A percentile compares a stretch with the other conserved stretches of the same genome.
phyloP scores from a whole-genome alignment of 2,888 invertebrate species.

The Xanthorhoe spadicearia region DNA sequence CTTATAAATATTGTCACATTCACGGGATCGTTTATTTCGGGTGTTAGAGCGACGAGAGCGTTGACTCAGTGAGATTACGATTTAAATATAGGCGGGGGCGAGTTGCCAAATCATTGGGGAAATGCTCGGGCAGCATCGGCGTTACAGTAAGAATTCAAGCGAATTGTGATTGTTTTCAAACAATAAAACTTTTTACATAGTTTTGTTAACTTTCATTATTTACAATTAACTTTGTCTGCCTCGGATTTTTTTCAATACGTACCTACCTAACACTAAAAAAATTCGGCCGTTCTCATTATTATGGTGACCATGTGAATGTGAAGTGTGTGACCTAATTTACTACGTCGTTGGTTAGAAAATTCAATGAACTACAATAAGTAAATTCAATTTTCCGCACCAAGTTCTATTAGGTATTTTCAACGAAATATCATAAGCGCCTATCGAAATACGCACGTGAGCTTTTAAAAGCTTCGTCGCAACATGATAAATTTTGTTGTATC shows the following conservation, averaged over 20 bases:
- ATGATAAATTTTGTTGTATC: background rate
- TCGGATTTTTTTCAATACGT: constrained; percentile 10
- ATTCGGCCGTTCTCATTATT: too few relatives aligned
- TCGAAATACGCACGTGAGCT: background rate
- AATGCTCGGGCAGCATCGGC: constrained; percentile 60
- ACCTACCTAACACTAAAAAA: background rate
- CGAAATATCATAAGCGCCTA: background rate
- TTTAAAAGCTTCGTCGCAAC: background rate
- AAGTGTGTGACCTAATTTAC: too few relatives aligned
- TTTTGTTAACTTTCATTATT: constrained; percentile 34
- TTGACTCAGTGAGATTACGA: constrained; percentile 83
- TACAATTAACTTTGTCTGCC: constrained; percentile 25
- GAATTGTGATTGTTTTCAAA: constrained; percentile 64
- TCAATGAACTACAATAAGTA: too few relatives aligned
- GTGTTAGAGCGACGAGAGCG: constrained; percentile 76
- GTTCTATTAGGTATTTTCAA: too few relatives aligned
- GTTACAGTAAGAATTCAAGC: constrained; percentile 56
- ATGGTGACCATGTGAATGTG: too few relatives aligned
- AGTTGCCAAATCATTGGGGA: constrained; percentile 82
- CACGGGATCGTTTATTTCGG: constrained; percentile 74
- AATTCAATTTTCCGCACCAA: too few relatives aligned
- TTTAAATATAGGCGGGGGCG: constrained; percentile 83
- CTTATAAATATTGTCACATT: constrained; percentile 69
- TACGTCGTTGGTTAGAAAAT: too few relatives aligned
- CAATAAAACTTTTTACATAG: constrained; percentile 35